Evolutionary conservation across 2,888 invertebrate genomes (phyloP).

Genomic region (Amblyjoppa fuscipennis): DNA sequence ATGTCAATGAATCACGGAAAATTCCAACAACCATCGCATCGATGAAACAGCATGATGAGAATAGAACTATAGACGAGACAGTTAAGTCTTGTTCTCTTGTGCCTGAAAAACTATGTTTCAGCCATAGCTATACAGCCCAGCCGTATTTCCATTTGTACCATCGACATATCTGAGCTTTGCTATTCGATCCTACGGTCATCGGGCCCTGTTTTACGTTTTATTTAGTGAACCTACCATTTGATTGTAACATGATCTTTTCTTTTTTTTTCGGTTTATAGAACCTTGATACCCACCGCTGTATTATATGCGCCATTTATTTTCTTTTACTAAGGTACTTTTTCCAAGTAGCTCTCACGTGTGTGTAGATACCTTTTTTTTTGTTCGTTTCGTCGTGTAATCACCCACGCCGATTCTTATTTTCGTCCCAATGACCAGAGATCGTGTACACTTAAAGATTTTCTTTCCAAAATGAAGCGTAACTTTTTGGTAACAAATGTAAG

Average conservation of each 20-base stretch:
- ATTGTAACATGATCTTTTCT: constrained; percentile 23
- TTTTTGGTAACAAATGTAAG: constrained; percentile 32
- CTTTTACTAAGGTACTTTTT: not conserved
- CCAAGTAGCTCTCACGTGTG: not conserved
- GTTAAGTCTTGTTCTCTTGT: not conserved
- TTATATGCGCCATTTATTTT: constrained; percentile 39
- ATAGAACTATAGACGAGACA: not conserved
- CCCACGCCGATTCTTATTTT: not conserved
- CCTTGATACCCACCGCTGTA: constrained; percentile 11
- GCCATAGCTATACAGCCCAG: not conserved
- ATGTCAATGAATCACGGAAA: not conserved
- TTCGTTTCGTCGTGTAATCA: constrained; percentile 1
- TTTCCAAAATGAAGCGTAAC: constrained; percentile 28
- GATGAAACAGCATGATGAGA: not conserved
- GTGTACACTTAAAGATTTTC: constrained; percentile 23
- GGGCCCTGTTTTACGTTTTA: constrained; percentile 16
- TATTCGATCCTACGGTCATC: constrained; percentile 59
- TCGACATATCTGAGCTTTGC: constrained; percentile 48
- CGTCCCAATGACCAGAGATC: constrained; percentile 4
- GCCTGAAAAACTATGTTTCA: constrained; percentile 20
- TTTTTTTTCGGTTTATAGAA: constrained; percentile 40
- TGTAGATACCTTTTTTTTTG: not conserved
- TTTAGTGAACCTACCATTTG: not conserved
- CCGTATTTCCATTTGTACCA: constrained; percentile 55
- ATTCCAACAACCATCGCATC: not conserved